Conservation (phyloP, 2,888 invertebrate species). For the Galeruca laticollis region DNA sequence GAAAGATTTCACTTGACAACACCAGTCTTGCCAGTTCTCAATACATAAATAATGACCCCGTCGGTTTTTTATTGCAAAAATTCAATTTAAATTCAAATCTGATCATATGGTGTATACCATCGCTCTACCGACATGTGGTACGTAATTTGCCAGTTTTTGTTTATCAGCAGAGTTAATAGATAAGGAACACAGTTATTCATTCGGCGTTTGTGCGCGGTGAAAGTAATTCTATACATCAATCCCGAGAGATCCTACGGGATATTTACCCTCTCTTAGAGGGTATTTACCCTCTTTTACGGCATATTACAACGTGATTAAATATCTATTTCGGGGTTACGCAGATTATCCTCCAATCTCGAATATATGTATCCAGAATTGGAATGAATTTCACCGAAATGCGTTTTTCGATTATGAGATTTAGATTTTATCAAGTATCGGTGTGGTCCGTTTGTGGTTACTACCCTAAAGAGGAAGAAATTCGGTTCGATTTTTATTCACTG, state of each 20-base stretch:
- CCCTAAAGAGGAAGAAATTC: not conserved
- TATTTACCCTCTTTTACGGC: conserved; percentile 61
- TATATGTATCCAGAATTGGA: conserved; percentile 27
- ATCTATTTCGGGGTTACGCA: conserved; percentile 59
- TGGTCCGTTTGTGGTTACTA: conserved; percentile 8
- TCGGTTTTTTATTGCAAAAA: not conserved
- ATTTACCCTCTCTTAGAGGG: conserved; percentile 61
- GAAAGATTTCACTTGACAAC: too few species aligned
- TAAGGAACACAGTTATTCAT: conserved; percentile 50
- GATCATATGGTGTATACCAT: not conserved
- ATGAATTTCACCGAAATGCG: conserved; percentile 23
- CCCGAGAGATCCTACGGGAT: conserved; percentile 54
- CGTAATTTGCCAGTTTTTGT: conserved; percentile 44
- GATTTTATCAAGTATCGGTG: conserved; percentile 18
- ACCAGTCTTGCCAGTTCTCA: too few species aligned
- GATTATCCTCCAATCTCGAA: conserved; percentile 43
- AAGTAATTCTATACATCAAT: conserved; percentile 60
- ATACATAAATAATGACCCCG: too few species aligned
- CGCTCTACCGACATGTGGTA: conserved; percentile 34
- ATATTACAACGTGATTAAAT: conserved; percentile 64
- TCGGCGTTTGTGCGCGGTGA: conserved; percentile 56
- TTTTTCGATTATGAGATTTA: conserved; percentile 30
- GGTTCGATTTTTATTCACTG: not conserved
- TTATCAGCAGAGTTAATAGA: conserved; percentile 52
- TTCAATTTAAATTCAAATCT: not conserved